phyloP scores from a whole-genome alignment of 2,113 vertebrate genomes.

The Onychostruthus taczanowskii region DNA sequence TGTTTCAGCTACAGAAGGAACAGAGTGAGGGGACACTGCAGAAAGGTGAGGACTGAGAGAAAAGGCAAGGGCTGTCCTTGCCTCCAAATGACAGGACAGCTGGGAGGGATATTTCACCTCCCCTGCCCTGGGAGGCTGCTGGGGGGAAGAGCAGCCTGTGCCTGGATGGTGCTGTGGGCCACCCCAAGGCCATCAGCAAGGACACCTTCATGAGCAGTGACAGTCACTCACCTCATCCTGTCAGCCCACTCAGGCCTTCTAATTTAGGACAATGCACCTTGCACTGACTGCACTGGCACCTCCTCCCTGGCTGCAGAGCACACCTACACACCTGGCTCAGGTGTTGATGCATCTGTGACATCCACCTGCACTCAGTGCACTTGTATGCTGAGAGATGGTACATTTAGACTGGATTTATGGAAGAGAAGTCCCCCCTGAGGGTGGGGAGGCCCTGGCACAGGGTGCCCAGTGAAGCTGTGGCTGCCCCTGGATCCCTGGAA shows the following conservation, averaged over 20 bases:
- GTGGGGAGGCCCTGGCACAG: neutral
- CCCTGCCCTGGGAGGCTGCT: neutral
- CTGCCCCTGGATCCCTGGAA: neutral
- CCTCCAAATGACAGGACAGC: neutral
- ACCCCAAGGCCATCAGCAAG: neutral
- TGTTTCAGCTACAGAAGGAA: neutral
- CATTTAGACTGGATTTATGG: neutral
- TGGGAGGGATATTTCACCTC: neutral
- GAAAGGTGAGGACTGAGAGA: neutral
- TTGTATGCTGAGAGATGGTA: neutral
- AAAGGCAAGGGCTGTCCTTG: neutral
- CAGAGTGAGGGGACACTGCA: fast-evolving
- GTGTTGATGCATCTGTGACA: neutral
- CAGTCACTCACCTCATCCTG: neutral
- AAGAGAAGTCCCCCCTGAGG: neutral
- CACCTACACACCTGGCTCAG: neutral
- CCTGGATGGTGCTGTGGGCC: neutral
- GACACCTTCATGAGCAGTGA: fast-evolving
- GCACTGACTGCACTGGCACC: neutral
- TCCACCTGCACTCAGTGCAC: neutral
- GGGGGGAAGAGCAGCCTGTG: neutral
- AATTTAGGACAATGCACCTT: neutral
- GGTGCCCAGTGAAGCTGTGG: neutral
- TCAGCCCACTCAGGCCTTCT: neutral
- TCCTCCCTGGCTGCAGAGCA: neutral